These are phyloP conservation scores for Onychomys leucogaster DNA, from an alignment of 2,797 vertebrate species.

Conservation along the genomic window DNA sequence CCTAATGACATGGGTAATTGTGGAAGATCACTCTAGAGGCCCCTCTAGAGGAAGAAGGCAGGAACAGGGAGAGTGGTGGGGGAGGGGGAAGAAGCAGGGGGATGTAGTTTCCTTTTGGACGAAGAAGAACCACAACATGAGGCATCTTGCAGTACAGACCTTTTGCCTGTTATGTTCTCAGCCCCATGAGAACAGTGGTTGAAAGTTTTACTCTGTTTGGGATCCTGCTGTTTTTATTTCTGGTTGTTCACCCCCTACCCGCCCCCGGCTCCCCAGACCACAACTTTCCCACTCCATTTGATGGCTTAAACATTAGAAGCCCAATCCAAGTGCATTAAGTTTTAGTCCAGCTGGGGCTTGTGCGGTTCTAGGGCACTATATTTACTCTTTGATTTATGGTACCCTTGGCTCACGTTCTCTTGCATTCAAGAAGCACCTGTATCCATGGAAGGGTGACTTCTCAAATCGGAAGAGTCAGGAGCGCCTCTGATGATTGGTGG, in stretches of 20 bases:
- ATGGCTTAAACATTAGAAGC: slow-evolving; percentile 24
- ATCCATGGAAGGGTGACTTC: slow-evolving; percentile 1
- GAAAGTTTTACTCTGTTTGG: background rate
- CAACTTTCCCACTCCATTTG: background rate
- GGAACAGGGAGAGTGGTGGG: background rate
- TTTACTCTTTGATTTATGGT: background rate
- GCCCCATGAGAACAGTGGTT: fast-evolving
- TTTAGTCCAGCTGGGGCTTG: background rate
- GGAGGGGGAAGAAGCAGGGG: background rate
- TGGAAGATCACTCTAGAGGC: background rate
- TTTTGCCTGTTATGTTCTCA: background rate
- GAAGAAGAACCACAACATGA: background rate
- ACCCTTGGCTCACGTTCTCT: background rate
- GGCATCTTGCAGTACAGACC: background rate
- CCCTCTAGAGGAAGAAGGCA: background rate
- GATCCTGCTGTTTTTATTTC: background rate
- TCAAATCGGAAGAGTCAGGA: background rate
- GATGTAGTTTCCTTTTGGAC: background rate
- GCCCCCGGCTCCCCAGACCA: background rate
- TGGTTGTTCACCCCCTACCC: background rate
- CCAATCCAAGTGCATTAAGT: background rate
- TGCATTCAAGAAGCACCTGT: background rate
- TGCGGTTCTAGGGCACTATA: background rate
- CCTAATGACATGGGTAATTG: background rate
- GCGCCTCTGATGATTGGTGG: background rate